phyloP scores from a whole-genome alignment of 2,888 invertebrate genomes.

The Ormyrus labotus region DNA sequence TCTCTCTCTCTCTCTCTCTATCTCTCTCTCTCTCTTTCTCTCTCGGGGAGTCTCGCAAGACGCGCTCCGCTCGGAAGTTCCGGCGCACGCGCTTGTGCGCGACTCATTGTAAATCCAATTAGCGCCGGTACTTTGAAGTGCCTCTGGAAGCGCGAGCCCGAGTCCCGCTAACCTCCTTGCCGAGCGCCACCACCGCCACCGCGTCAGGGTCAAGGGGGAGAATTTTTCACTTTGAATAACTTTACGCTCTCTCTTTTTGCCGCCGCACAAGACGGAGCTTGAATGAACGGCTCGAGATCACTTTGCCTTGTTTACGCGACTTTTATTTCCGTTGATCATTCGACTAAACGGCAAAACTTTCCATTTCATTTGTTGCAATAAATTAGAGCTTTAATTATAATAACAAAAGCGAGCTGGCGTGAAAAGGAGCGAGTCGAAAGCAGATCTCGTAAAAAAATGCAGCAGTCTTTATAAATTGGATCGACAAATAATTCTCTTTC shows the following conservation, averaged over 20 bases:
- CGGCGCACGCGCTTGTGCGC: slow-evolving; percentile 45
- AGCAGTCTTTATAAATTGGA: slow-evolving; percentile 47
- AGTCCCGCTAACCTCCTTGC: slow-evolving; percentile 55
- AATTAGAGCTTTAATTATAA: too few species aligned
- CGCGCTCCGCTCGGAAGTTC: slow-evolving; percentile 52
- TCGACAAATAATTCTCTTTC: slow-evolving; percentile 45
- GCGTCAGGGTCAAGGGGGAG: slow-evolving; percentile 58
- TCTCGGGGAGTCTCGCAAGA: slow-evolving; percentile 17
- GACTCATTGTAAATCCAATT: slow-evolving; percentile 72
- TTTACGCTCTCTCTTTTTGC: slow-evolving; percentile 34
- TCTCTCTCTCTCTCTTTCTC: slow-evolving; percentile 24
- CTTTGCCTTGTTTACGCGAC: too few species aligned
- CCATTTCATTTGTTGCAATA: too few species aligned
- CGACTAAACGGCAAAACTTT: too few species aligned
- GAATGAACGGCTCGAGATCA: background rate
- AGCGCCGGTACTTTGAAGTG: slow-evolving; percentile 68
- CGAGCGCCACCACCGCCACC: background rate
- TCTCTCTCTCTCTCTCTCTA: background rate
- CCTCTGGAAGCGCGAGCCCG: slow-evolving; percentile 54
- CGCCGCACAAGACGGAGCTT: background rate
- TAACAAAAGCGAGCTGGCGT: background rate
- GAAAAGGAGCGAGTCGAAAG: background rate
- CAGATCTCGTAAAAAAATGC: slow-evolving; percentile 32
- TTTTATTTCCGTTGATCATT: too few species aligned
- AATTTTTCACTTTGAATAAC: slow-evolving; percentile 58